Evolutionary conservation across 1,140 invertebrate genomes (phyloP).

Genomic region (Pseudachorutes palmiensis): DNA sequence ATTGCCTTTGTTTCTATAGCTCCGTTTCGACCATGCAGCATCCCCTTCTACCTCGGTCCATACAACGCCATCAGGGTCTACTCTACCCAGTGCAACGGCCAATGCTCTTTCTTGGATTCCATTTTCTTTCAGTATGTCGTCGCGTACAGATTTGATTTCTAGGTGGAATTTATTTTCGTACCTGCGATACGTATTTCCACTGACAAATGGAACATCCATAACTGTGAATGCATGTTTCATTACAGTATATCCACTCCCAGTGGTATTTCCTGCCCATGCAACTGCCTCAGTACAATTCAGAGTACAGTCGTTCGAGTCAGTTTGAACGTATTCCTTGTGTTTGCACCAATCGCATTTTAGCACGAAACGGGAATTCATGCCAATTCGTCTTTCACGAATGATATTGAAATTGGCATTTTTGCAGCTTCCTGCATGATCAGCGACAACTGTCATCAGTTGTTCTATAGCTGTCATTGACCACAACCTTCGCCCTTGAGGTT

Average conservation of each 20-base stretch:
- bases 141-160: background rate
- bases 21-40: slow-evolving; percentile 40
- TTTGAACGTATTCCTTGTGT: background rate
- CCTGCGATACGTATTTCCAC: background rate
- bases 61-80: slow-evolving; percentile 36
- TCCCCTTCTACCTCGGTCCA: slow-evolving; percentile 40
- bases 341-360: background rate
- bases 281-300: slow-evolving; percentile 11
- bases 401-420: background rate
- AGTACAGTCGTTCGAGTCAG: background rate
- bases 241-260: background rate
- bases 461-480: background rate
- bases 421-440: background rate
- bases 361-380: background rate
- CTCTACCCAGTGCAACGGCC: slow-evolving; percentile 22
- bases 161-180: background rate
- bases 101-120: slow-evolving; percentile 24
- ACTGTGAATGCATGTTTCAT: slow-evolving; percentile 1
- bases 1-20: slow-evolving; percentile 35
- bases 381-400: background rate
- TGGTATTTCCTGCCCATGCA: slow-evolving; percentile 3
- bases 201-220: slow-evolving; percentile 12
- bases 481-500: background rate
- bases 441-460: background rate
- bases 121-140: slow-evolving; percentile 10